These are phyloP conservation scores for Nothura maculosa DNA, from an alignment of 2,797 vertebrate genomes.

Conservation along the genomic window DNA sequence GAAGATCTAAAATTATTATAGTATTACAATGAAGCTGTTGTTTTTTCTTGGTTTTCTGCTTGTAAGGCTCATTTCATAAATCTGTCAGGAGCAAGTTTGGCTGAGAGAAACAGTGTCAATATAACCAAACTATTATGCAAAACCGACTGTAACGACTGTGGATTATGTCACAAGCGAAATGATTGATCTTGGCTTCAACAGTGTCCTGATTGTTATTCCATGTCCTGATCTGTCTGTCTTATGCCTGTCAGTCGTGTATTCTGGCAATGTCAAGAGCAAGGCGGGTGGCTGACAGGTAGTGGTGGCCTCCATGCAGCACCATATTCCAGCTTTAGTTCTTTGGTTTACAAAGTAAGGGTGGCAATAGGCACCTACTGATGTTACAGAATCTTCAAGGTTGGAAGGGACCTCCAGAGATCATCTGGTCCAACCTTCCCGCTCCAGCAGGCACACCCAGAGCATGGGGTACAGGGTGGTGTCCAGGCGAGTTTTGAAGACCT, in stretches of 20 bases:
- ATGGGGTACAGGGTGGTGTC: too few species aligned
- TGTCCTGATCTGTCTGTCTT: background rate
- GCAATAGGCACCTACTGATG: background rate
- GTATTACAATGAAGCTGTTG: background rate
- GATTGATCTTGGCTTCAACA: background rate
- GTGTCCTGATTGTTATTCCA: background rate
- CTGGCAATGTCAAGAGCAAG: background rate
- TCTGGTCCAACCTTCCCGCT: too few species aligned
- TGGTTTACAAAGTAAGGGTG: accelerated
- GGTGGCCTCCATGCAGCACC: accelerated
- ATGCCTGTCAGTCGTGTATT: background rate
- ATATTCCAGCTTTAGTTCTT: background rate
- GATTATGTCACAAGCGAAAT: background rate
- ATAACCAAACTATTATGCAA: background rate
- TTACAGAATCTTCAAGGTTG: too few species aligned
- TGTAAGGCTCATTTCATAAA: background rate
- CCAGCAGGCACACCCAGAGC: too few species aligned
- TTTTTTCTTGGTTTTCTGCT: background rate
- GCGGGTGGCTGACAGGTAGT: accelerated
- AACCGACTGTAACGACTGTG: background rate
- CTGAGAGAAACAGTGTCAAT: background rate
- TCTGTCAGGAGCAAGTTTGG: background rate
- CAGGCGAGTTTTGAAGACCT: too few species aligned
- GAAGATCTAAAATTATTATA: background rate
- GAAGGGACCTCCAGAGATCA: too few species aligned